phyloP scores from a whole-genome alignment of 2,113 vertebrate species.

The Pseudopodoces humilis region DNA sequence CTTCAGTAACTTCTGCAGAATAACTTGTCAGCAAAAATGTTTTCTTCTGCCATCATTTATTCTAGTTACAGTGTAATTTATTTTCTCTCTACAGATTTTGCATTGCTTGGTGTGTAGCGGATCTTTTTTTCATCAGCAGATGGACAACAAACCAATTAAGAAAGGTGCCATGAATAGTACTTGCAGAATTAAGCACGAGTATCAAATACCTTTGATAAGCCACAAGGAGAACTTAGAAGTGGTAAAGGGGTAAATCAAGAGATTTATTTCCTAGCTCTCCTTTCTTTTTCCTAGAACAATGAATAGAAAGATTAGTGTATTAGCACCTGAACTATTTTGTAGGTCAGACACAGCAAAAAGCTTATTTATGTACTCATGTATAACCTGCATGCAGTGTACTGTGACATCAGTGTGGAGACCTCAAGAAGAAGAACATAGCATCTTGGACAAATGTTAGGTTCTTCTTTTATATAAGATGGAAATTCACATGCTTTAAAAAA shows the following conservation, averaged over 20 bases:
- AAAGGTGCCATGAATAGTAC: neutral
- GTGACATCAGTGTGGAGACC: neutral
- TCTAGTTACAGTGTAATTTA: neutral
- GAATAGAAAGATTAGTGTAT: neutral
- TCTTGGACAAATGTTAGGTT: neutral
- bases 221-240: neutral
- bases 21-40: neutral
- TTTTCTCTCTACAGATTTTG: neutral
- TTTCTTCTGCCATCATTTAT: neutral
- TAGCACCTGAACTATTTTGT: neutral
- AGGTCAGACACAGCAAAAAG: neutral
- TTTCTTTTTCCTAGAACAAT: neutral
- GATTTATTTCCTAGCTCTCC: neutral
- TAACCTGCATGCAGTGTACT: neutral
- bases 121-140: neutral
- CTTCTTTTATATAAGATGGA: neutral
- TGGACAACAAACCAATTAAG: neutral
- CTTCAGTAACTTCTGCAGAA: neutral
- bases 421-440: neutral
- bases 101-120: neutral
- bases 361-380: rapidly evolving
- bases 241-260: neutral
- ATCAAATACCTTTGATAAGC: neutral
- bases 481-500: neutral
- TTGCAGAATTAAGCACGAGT: neutral